phyloP scores from a whole-genome alignment of 2,888 invertebrate species.

The Chromoteleia sp. region DNA sequence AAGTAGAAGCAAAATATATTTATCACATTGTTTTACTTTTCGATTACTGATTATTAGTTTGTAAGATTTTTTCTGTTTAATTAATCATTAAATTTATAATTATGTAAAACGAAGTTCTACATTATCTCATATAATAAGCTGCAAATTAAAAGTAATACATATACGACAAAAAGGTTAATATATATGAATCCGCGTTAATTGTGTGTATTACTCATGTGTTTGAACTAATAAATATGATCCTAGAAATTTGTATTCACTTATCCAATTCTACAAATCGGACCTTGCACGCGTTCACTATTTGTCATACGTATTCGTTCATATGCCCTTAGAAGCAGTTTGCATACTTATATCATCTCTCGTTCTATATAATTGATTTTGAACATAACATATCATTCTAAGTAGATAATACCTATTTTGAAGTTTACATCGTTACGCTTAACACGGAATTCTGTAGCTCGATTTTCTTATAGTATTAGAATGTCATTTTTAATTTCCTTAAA shows the following conservation, averaged over 20 bases:
- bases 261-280: conserved; percentile 5
- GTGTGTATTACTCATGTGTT: too few relatives aligned
- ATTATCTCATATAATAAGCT: too few relatives aligned
- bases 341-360: conserved; percentile 22
- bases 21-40: too few relatives aligned
- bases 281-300: conserved; percentile 5
- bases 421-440: conserved; percentile 50
- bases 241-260: conserved; percentile 6
- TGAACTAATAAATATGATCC: too few relatives aligned
- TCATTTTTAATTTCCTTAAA: conserved; percentile 14
- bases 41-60: too few relatives aligned
- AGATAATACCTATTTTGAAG: conserved; percentile 54
- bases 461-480: conserved; percentile 17
- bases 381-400: conserved; percentile 51
- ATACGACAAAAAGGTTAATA: too few relatives aligned
- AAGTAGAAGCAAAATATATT: too few relatives aligned
- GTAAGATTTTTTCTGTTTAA: too few relatives aligned
- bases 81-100: too few relatives aligned
- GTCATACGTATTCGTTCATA: conserved; percentile 17
- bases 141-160: too few relatives aligned
- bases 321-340: conserved; percentile 44
- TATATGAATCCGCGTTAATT: too few relatives aligned
- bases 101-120: too few relatives aligned
- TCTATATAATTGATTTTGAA: conserved; percentile 48
- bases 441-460: conserved; percentile 33